Base-by-base conservation (phyloP, 2,888 invertebrate species). In the Philereme vetulata region DNA sequence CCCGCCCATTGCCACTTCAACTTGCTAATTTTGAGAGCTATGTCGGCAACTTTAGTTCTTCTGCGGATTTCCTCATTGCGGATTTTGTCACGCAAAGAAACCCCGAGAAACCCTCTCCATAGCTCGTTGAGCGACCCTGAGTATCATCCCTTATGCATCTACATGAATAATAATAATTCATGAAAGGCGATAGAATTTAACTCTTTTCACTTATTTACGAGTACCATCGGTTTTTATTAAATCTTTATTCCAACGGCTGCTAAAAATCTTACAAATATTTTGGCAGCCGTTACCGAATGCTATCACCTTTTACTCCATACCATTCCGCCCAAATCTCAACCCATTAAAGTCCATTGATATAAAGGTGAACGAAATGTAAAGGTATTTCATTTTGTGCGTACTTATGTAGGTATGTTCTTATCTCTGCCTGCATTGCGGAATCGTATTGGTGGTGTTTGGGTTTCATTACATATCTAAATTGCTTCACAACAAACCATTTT, bases 361-460 rank as follows among this genome's bases (percentile, higher is more conserved):
- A 51, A 45, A 54, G 40, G 35, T 55, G 33, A 56, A 32, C 34
- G 9, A 32, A 32, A 38, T 36, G 38, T 21, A 33, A 50, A 11
- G 33, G 32, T 34, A 11, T 33, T 59, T 48, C 40, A 48, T 51
- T 55, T 55, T 34, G 43, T 56, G 60, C 55, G 51, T 51, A 4
- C 9, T 9, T 43, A 36, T 40, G 42, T n/a, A 38, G 35, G 44
- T 36, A 44, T 52, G 47, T 43, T 56, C 21, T 10, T 56, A 43
- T 56, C 38, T 56, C n/a, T 4, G 54, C 50, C 60, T 60, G 48
- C 60, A 52, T 52, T 60, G 56, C 56, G 56, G 51, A 44, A 55
- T 50, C 49, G 35, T 55, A 51, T 36, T 46, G 54, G 51, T 48
- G 48, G 10, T 51, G 43, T 52, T 48, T 56, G 38, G 40, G 34